Evolutionary conservation across 2,113 vertebrate genomes (phyloP).

Genomic region (Phrynosoma platyrhinos): DNA sequence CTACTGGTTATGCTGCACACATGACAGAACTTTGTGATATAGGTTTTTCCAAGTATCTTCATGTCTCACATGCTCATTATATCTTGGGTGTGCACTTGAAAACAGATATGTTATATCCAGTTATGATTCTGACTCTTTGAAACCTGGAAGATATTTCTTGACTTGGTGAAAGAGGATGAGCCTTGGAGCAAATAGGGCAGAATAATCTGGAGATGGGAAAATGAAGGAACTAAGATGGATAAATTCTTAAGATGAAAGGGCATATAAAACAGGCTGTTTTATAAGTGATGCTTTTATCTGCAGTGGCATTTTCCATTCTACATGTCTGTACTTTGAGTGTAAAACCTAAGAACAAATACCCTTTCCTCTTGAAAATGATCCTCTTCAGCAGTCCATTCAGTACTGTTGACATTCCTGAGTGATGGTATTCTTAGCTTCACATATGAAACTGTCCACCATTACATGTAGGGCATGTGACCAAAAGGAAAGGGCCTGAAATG

Average conservation of each 20-base stretch:
- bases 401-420: no score
- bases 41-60: no score
- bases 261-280: background rate
- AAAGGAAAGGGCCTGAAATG: background rate
- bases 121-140: no score
- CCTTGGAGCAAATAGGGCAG: background rate
- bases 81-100: no score
- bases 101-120: no score
- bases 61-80: no score
- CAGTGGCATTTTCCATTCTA: background rate
- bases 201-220: conserved; percentile 13
- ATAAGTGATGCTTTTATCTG: conserved; percentile 23
- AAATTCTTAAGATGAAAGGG: conserved; percentile 14
- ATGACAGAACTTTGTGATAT: no score
- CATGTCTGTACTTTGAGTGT: background rate
- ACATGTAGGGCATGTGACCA: background rate
- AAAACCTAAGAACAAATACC: background rate
- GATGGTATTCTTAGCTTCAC: background rate
- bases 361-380: background rate
- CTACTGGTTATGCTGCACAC: no score
- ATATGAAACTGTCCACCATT: background rate
- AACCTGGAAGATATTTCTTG: no score
- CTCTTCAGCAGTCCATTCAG: background rate
- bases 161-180: background rate
- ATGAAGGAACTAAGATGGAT: background rate